Base-by-base conservation (phyloP, 1,140 invertebrate species). In the Drosophila repletoides region DNA sequence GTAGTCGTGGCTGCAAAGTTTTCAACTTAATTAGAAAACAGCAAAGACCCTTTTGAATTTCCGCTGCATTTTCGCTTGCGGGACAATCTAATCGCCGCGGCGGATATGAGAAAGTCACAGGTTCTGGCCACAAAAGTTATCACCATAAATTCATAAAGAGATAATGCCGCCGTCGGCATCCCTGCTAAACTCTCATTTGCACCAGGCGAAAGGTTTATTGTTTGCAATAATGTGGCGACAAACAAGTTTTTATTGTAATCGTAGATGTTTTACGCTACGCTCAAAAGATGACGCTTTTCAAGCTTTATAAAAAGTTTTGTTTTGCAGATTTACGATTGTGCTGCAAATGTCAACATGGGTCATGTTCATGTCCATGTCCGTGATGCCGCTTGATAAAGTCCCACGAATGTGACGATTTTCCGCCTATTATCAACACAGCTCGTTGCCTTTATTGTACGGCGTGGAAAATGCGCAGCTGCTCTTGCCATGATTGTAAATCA, bases 91-190 rank as follows among this genome's bases (percentile, higher is more conserved):
- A 83, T 83, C 72, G 77, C 64, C 73, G 55, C 51, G 28, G 21
- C 80, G 80, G 80, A 84, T 84, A 84, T 84, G 80, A 84, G 72
- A 84, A 80, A 80, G 63, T 55, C 15, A 66, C 34, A 36, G 10
- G 28, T 19, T 29, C 12, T 40, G 14, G 10, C 33, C 7, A 15
- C 60, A 61, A 63, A 67, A 79, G 64, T 74, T 83, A 74, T 64
- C 60, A 14, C 48, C 24, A 69, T 75, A 88, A 88, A 88, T 86
- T 88, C 81, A 88, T 88, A 88, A 88, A 61, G 45, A 86, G 73
- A 88, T 88, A 86, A 88, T 86, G 61, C 45, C 40, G 43, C 36
- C n/a, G 14, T 31, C 21, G 22, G 34, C 34, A 19, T 12, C 28
- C 12, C 19, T n/a, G 60, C 53, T 76, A 73, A 72, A 70, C 48